phyloP scores from a whole-genome alignment of 2,797 vertebrate species.

The Falco naumanni region DNA sequence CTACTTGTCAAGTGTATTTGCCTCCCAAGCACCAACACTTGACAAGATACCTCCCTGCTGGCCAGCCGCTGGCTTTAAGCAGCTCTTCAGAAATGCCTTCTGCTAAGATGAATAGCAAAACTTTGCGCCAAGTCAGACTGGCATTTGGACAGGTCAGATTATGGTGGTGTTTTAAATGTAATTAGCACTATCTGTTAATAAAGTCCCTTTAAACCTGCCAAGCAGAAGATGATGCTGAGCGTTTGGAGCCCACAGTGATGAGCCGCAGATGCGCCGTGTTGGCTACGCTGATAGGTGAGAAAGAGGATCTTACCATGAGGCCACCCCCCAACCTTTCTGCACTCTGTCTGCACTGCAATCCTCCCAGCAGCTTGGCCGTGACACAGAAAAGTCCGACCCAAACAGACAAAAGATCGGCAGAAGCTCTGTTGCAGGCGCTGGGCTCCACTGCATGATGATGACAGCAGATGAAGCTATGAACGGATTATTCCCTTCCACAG shows the following conservation, averaged over 20 bases:
- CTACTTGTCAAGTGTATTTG: slow-evolving; percentile 43
- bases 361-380: background rate
- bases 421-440: background rate
- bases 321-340: background rate
- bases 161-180: slow-evolving; percentile 11
- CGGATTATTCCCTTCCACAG: background rate
- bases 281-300: background rate
- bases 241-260: background rate
- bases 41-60: background rate
- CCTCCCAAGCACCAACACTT: background rate
- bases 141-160: slow-evolving; percentile 9
- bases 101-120: slow-evolving; percentile 5
- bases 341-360: background rate
- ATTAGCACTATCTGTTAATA: slow-evolving; percentile 24
- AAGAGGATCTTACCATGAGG: background rate
- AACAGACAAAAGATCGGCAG: background rate
- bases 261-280: background rate
- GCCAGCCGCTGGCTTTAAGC: background rate
- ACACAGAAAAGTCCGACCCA: background rate
- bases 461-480: background rate
- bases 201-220: background rate
- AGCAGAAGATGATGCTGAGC: background rate
- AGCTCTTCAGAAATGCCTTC: slow-evolving; percentile 9
- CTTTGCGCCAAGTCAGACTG: background rate
- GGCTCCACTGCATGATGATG: background rate